phyloP scores from a whole-genome alignment of 2,113 vertebrate species.

The Myotis lucifugus region DNA sequence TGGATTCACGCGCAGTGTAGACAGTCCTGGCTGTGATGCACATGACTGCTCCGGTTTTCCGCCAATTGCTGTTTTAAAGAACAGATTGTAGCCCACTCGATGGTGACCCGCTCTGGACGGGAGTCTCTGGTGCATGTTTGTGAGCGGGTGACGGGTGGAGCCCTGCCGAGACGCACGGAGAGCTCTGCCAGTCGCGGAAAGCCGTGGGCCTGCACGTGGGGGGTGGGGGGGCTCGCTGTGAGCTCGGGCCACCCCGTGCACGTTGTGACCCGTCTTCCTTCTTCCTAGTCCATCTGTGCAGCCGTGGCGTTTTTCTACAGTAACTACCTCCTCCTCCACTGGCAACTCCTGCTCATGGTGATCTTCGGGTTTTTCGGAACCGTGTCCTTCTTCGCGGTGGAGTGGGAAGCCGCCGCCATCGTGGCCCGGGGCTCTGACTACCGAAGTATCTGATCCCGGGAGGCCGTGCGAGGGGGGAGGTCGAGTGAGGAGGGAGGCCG shows the following conservation, averaged over 20 bases:
- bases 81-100: background rate
- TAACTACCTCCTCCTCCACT: constrained; percentile 96
- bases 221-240: background rate
- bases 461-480: rapidly evolving
- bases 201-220: rapidly evolving
- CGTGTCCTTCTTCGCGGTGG: constrained; percentile 92
- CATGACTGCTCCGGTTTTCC: no score
- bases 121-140: rapidly evolving
- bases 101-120: rapidly evolving
- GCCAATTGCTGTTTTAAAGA: background rate
- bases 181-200: rapidly evolving
- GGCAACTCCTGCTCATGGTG: constrained; percentile 98
- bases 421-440: constrained; percentile 87
- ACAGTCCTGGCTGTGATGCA: background rate
- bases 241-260: background rate
- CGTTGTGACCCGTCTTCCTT: background rate
- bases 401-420: constrained; percentile 85
- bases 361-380: constrained; percentile 91
- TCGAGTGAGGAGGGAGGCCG: rapidly evolving
- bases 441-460: constrained; percentile 88
- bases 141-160: background rate
- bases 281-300: constrained; percentile 93
- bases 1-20: rapidly evolving
- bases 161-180: background rate
- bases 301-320: constrained; percentile 98